Conservation (phyloP, 2,113 vertebrate species). For the Pteronura brasiliensis region DNA sequence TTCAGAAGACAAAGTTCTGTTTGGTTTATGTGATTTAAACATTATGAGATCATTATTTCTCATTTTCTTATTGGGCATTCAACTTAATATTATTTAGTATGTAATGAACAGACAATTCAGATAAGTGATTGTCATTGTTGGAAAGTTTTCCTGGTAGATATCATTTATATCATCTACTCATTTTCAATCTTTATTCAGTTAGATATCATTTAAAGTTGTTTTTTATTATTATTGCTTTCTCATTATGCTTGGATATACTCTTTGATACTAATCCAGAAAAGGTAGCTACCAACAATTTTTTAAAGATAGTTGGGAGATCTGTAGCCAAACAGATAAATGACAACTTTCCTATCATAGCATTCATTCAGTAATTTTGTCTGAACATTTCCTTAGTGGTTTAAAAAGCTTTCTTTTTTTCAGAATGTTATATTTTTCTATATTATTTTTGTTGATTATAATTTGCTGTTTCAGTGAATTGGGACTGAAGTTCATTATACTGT, state of each 20-base stretch:
- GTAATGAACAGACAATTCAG: not conserved
- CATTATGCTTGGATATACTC: slow-evolving; percentile 27
- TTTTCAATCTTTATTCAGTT: slow-evolving; percentile 22
- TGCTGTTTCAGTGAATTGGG: slow-evolving; percentile 57
- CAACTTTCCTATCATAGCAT: not conserved
- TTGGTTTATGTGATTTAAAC: not conserved
- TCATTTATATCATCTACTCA: slow-evolving; percentile 30
- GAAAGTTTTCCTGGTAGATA: not conserved
- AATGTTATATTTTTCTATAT: not conserved
- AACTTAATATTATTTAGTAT: slow-evolving; percentile 49
- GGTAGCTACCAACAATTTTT: not conserved
- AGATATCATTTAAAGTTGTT: slow-evolving; percentile 3
- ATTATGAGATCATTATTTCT: slow-evolving; percentile 51
- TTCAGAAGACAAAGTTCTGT: slow-evolving; percentile 37
- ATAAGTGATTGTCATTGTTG: not conserved
- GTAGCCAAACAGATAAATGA: not conserved
- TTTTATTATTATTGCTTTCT: slow-evolving; percentile 1
- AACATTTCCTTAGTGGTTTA: not conserved
- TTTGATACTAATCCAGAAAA: slow-evolving; percentile 59
- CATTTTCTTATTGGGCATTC: not conserved
- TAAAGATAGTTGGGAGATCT: not conserved
- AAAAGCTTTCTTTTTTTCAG: slow-evolving; percentile 39
- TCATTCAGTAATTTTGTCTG: not conserved
- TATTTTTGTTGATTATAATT: slow-evolving; percentile 60
- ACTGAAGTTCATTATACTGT: slow-evolving; percentile 48